These are phyloP conservation scores for Ypsolopha scabrella DNA, from an alignment of 2,888 invertebrate species.

Conservation along the genomic window DNA sequence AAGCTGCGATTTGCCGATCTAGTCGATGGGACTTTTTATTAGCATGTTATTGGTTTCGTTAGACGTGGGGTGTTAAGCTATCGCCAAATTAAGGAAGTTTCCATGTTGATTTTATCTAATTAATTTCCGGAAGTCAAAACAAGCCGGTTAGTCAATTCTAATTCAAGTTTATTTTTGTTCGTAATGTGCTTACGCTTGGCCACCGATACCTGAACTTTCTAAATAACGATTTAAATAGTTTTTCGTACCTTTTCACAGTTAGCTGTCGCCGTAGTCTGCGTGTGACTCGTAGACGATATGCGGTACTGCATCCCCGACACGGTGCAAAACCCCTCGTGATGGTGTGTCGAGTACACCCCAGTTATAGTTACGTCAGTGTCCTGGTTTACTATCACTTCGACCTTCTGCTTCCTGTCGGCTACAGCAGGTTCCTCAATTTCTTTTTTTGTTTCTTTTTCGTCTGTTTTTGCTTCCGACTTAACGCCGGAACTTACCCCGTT, in stretches of 20 bases:
- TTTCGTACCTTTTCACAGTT: slow-evolving; percentile 74
- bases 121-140: too few species aligned
- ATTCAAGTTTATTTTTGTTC: too few species aligned
- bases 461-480: slow-evolving; percentile 63
- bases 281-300: slow-evolving; percentile 88
- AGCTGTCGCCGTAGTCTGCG: slow-evolving; percentile 87
- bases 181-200: too few species aligned
- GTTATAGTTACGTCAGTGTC: slow-evolving; percentile 91
- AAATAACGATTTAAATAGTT: slow-evolving; percentile 6
- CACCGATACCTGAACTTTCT: neutral
- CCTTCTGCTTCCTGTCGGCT: slow-evolving; percentile 66
- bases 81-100: slow-evolving; percentile 3
- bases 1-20: slow-evolving; percentile 31
- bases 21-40: slow-evolving; percentile 12
- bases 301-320: slow-evolving; percentile 89
- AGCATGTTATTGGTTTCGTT: neutral
- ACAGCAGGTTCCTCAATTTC: slow-evolving; percentile 42
- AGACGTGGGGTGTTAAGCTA: slow-evolving; percentile 7
- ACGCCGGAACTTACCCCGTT: slow-evolving; percentile 65
- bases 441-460: slow-evolving; percentile 39
- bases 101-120: too few species aligned
- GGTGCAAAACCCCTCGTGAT: slow-evolving; percentile 87
- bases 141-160: too few species aligned
- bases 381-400: slow-evolving; percentile 86
- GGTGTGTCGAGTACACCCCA: slow-evolving; percentile 86